Evolutionary conservation across 2,113 vertebrate genomes (phyloP).

Genomic region (Urocolius indicus): DNA sequence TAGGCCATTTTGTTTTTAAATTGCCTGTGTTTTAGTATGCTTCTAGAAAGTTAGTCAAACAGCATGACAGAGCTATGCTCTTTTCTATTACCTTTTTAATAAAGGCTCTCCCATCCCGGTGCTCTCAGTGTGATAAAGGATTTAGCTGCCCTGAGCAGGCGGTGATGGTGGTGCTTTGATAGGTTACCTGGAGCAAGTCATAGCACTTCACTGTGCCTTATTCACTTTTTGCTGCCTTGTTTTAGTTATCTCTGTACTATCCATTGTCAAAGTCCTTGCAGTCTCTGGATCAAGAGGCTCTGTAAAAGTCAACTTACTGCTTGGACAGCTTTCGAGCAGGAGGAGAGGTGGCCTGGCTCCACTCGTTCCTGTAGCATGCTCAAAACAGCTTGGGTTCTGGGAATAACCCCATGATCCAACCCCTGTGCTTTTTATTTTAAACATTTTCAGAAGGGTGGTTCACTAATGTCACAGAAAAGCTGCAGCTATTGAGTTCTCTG

Average conservation of each 20-base stretch:
- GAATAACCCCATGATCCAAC: not conserved
- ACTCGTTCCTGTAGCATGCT: not conserved
- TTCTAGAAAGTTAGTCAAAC: slow-evolving; percentile 53
- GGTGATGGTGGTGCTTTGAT: not conserved
- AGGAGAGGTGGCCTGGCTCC: not conserved
- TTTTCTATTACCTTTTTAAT: slow-evolving; percentile 37
- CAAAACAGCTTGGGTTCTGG: not conserved
- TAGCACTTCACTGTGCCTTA: not conserved
- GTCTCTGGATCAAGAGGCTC: not conserved
- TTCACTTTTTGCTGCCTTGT: not conserved
- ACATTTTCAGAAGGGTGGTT: not conserved
- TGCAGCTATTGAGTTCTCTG: slow-evolving; percentile 13
- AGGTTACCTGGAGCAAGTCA: not conserved
- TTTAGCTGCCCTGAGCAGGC: slow-evolving; percentile 24
- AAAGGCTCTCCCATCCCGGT: slow-evolving; percentile 22
- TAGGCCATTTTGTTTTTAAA: not conserved
- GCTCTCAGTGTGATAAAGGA: not conserved
- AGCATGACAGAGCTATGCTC: not conserved
- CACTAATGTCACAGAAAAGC: not conserved
- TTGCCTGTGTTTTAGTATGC: not conserved
- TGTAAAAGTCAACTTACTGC: not conserved
- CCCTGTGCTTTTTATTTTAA: not conserved
- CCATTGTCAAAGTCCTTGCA: not conserved
- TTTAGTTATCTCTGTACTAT: not conserved
- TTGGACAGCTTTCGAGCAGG: not conserved